A percentile compares a stretch with the other conserved stretches of the same genome.
These are phyloP conservation scores for Cremastinae sp. DNA, from an alignment of 2,888 invertebrate genomes.

Conservation along the genomic window DNA sequence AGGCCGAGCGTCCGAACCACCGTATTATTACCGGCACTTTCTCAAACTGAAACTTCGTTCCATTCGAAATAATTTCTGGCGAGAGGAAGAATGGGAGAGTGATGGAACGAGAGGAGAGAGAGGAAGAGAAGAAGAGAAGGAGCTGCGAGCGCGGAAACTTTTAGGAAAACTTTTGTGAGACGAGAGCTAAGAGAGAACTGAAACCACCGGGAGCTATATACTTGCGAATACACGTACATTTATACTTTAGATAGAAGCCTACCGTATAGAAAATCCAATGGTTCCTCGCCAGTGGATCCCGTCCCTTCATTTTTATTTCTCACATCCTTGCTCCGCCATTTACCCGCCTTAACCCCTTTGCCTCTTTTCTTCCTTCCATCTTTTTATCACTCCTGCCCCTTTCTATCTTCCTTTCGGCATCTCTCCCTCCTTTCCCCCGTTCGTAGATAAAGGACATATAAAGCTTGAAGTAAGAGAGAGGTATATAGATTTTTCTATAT, in stretches of 20 bases:
- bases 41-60: conserved; percentile 40
- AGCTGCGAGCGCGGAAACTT: conserved; percentile 29
- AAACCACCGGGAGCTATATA: conserved; percentile 20
- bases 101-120: no score
- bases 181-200: conserved; percentile 26
- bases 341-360: conserved; percentile 23
- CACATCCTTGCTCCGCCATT: conserved; percentile 23
- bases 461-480: neutral
- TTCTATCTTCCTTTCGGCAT: neutral
- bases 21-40: conserved; percentile 31
- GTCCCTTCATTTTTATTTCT: conserved; percentile 35
- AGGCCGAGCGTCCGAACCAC: conserved; percentile 17
- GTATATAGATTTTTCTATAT: neutral
- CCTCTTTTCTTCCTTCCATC: no score
- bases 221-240: neutral
- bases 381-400: conserved; percentile 10
- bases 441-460: conserved; percentile 10
- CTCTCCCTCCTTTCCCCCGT: no score
- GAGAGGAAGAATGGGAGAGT: conserved; percentile 17
- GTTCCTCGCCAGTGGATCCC: conserved; percentile 30
- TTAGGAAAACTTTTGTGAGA: conserved; percentile 44
- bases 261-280: conserved; percentile 38
- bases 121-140: conserved; percentile 20
- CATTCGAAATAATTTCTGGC: conserved; percentile 46
- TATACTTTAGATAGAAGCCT: neutral